phyloP scores from a whole-genome alignment of 2,113 vertebrate species.

The Glaucomys volans region DNA sequence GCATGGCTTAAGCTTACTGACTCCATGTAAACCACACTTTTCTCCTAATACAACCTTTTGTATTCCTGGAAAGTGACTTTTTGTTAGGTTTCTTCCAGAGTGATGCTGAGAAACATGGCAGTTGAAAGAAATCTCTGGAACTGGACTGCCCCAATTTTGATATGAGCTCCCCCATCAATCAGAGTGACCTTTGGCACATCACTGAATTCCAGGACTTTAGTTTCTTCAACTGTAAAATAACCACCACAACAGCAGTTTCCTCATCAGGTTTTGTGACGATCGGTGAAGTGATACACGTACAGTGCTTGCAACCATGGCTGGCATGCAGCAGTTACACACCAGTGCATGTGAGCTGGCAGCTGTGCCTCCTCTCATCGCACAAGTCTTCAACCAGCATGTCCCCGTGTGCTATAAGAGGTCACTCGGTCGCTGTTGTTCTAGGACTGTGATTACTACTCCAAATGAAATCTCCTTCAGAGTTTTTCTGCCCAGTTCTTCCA shows the following conservation, averaged over 20 bases:
- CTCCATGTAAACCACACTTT: not conserved
- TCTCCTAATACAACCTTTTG: not conserved
- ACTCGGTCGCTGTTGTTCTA: not conserved
- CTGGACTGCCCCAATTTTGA: not conserved
- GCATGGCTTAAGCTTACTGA: not conserved
- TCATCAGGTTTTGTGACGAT: not conserved
- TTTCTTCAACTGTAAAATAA: not conserved
- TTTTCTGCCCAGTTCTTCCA: not conserved
- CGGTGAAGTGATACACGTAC: not conserved
- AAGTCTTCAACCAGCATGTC: not conserved
- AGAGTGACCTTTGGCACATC: not conserved
- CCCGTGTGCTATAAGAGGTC: not conserved
- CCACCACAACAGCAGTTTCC: not conserved
- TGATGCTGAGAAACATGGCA: not conserved
- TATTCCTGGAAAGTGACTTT: not conserved
- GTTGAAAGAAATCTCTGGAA: not conserved
- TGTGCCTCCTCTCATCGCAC: not conserved
- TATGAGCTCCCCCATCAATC: not conserved
- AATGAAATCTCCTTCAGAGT: not conserved
- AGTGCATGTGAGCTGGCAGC: fast-evolving
- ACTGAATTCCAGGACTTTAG: not conserved
- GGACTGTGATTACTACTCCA: not conserved
- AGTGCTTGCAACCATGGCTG: not conserved
- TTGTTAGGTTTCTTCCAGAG: not conserved
- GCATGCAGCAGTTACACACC: fast-evolving